Evolutionary conservation across 2,113 vertebrate species (phyloP), one percentile per base, ranked within the genome.

Genomic region (Rhagologus leucostigma): DNA sequence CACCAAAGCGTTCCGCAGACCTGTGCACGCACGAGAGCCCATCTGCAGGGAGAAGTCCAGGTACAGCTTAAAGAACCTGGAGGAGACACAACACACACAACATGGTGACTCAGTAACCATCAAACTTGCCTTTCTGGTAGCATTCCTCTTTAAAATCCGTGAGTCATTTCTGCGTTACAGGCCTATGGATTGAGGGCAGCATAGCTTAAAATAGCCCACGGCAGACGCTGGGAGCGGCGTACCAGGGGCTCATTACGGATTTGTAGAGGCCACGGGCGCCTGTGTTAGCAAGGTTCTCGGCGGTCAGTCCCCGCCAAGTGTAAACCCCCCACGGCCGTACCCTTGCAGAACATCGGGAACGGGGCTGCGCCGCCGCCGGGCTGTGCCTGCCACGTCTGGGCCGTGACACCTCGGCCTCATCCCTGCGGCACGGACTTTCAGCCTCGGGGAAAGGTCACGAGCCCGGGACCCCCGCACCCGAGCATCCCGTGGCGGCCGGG

Each of bases 1-100:
- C 22, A 33, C 39, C 27, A 0, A 16, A 35, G 49, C 0, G 21
- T 79, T 90, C 20, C 0, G 1, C 56, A 55, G 47, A 62, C 6
- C 29, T 32, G 7, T 21, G n/a, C 0, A 3, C 4, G 4, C 37
- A 26, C 0, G 4, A 26, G 46, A 62, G 27, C 47, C 29, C 32
- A 11, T 20, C 63, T 13, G 4, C 71, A 50, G 32, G 60, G 44
- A 59, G 3, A 49, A 12, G 11, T 29, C 18, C 77, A 74, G 30
- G 68, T 7, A 33, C 26, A 22, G 39, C 14, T 59, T 41, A 13
- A 29, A 53, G 32, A 44, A 29, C 18, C 44, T 22, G 79, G 41
- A 46, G 44, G 17, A 86, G 32, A 77, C 22, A 26, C 1, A 11
- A 37, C 42, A 59, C 30, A 33, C 24, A 7, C 11, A 60, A 10